phyloP scores from a whole-genome alignment of 2,113 vertebrate species.

The Melanocharis versteri region DNA sequence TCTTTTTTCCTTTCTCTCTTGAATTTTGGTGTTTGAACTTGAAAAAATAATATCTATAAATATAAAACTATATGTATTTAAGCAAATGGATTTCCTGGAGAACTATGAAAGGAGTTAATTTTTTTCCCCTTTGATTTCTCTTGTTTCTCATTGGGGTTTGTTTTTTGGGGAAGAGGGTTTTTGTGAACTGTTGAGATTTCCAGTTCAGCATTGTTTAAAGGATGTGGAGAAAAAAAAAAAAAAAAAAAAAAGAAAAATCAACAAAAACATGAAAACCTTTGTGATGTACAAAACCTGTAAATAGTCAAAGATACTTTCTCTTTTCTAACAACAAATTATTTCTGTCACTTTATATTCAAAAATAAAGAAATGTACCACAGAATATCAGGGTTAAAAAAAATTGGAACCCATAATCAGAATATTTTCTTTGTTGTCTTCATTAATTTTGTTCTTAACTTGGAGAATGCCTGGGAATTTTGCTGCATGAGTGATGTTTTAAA shows the following conservation, averaged over 20 bases:
- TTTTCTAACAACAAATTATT: conserved; percentile 86
- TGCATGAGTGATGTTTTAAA: background rate
- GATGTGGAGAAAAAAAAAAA: conserved; percentile 25
- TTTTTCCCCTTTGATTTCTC: conserved; percentile 70
- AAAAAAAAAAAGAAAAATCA: conserved; percentile 58
- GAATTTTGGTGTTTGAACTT: conserved; percentile 77
- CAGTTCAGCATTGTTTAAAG: conserved; percentile 74
- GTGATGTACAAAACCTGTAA: conserved; percentile 82
- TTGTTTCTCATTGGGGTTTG: conserved; percentile 75
- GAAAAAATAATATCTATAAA: conserved; percentile 67
- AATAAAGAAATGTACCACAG: conserved; percentile 83
- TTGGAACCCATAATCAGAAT: conserved; percentile 48
- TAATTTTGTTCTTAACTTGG: conserved; percentile 22
- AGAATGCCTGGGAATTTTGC: background rate
- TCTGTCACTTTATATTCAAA: conserved; percentile 87
- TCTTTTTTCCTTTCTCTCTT: conserved; percentile 73
- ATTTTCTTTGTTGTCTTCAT: conserved; percentile 38
- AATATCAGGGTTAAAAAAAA: conserved; percentile 78
- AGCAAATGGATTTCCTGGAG: conserved; percentile 72
- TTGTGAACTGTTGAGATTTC: conserved; percentile 78
- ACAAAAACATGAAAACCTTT: conserved; percentile 76
- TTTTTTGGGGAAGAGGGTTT: conserved; percentile 65
- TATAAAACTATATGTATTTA: conserved; percentile 72
- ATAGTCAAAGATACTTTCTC: conserved; percentile 83
- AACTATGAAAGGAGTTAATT: conserved; percentile 61